These are phyloP conservation scores for Agrilus mali DNA, from an alignment of 2,888 invertebrate genomes.

Conservation along the genomic window DNA sequence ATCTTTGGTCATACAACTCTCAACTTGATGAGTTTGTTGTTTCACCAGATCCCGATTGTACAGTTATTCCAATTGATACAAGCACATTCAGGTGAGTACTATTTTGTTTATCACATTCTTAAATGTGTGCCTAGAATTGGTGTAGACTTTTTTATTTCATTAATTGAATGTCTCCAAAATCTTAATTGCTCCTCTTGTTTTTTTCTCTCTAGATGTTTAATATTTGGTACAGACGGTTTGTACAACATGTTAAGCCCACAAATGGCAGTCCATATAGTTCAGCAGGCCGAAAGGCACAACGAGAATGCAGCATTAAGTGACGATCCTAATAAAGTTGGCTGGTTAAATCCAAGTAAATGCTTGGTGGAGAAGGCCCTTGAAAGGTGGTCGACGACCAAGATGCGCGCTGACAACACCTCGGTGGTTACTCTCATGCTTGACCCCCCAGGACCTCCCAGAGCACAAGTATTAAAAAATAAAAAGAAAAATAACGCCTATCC, in stretches of 20 bases:
- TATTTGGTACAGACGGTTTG: conserved; percentile 92
- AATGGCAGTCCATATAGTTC: conserved; percentile 73
- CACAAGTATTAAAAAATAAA: conserved; percentile 41
- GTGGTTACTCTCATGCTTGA: conserved; percentile 87
- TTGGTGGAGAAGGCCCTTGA: conserved; percentile 73
- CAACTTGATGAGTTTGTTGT: conserved; percentile 85
- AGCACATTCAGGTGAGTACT: conserved; percentile 42
- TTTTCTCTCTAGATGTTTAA: conserved; percentile 53
- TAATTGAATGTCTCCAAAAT: too few species aligned
- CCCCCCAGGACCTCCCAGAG: conserved; percentile 70
- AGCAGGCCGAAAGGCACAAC: conserved; percentile 68
- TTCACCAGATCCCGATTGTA: conserved; percentile 95
- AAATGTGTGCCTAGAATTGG: too few species aligned
- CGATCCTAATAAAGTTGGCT: conserved; percentile 33
- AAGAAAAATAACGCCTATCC: conserved; percentile 21
- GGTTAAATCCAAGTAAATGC: conserved; percentile 86
- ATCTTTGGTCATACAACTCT: conserved; percentile 95
- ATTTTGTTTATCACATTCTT: too few species aligned
- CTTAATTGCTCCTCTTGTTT: too few species aligned
- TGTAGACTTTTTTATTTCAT: too few species aligned
- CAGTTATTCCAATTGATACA: conserved; percentile 71
- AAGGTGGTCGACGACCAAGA: conserved; percentile 66
- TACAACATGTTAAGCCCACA: conserved; percentile 90
- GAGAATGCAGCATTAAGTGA: conserved; percentile 46
- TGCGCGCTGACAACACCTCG: conserved; percentile 94